Conservation (phyloP, 2,888 invertebrate species). For the Conops quadrifasciatus region DNA sequence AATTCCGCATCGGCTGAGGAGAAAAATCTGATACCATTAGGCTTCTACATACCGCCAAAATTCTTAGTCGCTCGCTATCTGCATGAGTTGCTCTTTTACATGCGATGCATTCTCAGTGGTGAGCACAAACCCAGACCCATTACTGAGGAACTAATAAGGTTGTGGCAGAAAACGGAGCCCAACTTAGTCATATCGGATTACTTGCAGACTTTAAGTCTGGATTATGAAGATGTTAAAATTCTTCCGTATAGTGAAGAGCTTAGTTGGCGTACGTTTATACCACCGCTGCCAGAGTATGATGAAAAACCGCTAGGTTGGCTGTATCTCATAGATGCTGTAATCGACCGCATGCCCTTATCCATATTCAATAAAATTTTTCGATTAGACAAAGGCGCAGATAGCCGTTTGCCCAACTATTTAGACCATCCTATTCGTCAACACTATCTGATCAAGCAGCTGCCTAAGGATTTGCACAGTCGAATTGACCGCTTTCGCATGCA, state of each 20-base stretch:
- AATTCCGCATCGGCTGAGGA: constrained; percentile 32
- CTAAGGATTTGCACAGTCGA: constrained; percentile 58
- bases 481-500: constrained; percentile 54
- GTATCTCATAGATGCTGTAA: constrained; percentile 71
- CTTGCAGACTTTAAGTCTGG: constrained; percentile 64
- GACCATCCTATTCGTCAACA: constrained; percentile 74
- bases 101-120: constrained; percentile 70
- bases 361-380: constrained; percentile 75
- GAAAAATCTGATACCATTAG: constrained; percentile 34
- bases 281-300: constrained; percentile 71
- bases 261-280: constrained; percentile 78
- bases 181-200: constrained; percentile 60
- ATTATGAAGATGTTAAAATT: constrained; percentile 57
- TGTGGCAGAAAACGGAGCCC: constrained; percentile 58
- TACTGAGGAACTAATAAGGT: constrained; percentile 48
- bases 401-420: constrained; percentile 69
- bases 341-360: constrained; percentile 75
- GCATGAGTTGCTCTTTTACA: constrained; percentile 76
- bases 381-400: constrained; percentile 67
- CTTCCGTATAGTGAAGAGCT: constrained; percentile 65
- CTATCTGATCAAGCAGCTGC: constrained; percentile 72
- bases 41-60: constrained; percentile 66
- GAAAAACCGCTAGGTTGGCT: constrained; percentile 75
- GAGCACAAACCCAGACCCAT: constrained; percentile 51
- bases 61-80: constrained; percentile 73